Conservation (phyloP, 2,888 invertebrate genomes). For the Archips crataeganus region DNA sequence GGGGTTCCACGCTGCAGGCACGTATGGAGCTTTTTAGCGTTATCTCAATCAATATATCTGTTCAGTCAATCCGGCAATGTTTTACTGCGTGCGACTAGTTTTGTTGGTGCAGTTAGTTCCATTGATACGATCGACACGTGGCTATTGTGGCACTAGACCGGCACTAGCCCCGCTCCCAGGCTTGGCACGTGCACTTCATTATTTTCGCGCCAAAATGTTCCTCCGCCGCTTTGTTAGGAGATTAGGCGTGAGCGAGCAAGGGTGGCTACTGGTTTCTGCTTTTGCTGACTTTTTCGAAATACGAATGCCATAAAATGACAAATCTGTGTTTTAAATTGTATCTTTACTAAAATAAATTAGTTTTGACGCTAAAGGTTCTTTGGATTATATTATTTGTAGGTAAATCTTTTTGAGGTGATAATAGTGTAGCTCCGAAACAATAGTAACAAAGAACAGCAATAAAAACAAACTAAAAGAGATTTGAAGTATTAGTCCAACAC, state of each 20-base stretch:
- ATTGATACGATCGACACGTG: conserved; percentile 81
- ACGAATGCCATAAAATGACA: conserved; percentile 13
- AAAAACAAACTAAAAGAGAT: background rate
- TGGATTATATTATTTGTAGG: background rate
- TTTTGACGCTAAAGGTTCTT: background rate
- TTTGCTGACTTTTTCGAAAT: conserved; percentile 46
- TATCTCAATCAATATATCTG: conserved; percentile 47
- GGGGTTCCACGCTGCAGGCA: conserved; percentile 43
- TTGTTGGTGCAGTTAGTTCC: conserved; percentile 55
- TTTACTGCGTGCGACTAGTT: conserved; percentile 65
- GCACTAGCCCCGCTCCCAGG: conserved; percentile 47
- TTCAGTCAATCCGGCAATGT: conserved; percentile 58
- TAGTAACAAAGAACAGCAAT: background rate
- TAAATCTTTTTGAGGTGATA: background rate
- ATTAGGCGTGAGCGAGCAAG: conserved; percentile 77
- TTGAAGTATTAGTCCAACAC: conserved; percentile 9
- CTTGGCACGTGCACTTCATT: conserved; percentile 82
- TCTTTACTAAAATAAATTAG: background rate
- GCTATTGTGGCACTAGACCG: conserved; percentile 49
- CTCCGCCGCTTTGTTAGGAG: conserved; percentile 82
- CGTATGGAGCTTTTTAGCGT: conserved; percentile 42
- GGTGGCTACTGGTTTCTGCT: conserved; percentile 43
- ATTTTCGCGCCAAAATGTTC: conserved; percentile 85
- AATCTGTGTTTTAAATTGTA: background rate
- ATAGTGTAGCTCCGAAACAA: background rate